Evolutionary conservation across 1,140 invertebrate genomes (phyloP).

Genomic region (Pachypsylla venusta): DNA sequence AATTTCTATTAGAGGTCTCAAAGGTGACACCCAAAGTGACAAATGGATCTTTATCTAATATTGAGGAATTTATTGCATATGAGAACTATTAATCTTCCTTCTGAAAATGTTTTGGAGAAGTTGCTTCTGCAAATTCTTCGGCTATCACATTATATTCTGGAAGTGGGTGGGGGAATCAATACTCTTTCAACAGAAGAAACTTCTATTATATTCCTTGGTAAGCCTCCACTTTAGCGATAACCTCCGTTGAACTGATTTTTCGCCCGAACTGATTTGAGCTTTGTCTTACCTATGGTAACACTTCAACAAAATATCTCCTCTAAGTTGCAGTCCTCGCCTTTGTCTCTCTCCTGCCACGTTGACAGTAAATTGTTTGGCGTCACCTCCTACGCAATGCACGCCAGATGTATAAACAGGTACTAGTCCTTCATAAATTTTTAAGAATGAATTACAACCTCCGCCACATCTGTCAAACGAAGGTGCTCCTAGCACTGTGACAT

Average conservation of each 20-base stretch:
- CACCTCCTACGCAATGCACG: slow-evolving; percentile 51
- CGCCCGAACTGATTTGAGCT: no score
- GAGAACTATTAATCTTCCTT: no score
- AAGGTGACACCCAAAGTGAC: no score
- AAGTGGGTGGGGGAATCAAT: not conserved
- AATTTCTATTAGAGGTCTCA: no score
- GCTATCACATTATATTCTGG: not conserved
- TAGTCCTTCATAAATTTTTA: slow-evolving; percentile 71
- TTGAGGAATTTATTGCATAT: no score
- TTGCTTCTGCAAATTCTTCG: no score
- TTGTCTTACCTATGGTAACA: slow-evolving; percentile 58
- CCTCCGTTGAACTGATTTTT: no score
- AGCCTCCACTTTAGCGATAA: no score
- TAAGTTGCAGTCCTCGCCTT: slow-evolving; percentile 53
- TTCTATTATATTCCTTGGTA: no score
- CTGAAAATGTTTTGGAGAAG: no score
- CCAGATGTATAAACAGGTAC: slow-evolving; percentile 74
- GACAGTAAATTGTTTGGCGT: slow-evolving; percentile 47
- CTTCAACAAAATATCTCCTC: slow-evolving; percentile 78
- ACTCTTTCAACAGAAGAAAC: not conserved
- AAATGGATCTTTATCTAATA: no score
- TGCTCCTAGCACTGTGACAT: slow-evolving; percentile 69
- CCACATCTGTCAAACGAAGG: slow-evolving; percentile 50
- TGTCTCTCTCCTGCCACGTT: slow-evolving; percentile 41
- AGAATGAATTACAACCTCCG: slow-evolving; percentile 59